Percentiles rank a stretch among this genome's conserved stretches.
These are phyloP conservation scores for Leptobrachium ailaonicum DNA, from an alignment of 2,113 vertebrate species.

Conservation along the genomic window DNA sequence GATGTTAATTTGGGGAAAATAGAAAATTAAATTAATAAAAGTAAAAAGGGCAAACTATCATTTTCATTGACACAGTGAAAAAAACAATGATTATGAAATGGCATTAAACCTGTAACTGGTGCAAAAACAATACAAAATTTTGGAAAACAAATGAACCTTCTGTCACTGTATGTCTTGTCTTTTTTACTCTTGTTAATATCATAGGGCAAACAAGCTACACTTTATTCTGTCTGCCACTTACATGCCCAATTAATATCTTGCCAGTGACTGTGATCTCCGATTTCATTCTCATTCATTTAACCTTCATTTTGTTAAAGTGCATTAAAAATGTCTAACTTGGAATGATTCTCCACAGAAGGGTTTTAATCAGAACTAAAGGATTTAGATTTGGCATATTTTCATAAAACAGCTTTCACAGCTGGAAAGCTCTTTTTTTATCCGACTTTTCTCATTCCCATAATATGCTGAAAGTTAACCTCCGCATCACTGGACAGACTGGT, in stretches of 20 bases:
- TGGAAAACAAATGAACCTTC: background rate
- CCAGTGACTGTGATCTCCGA: constrained; percentile 12
- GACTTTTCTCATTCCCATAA: constrained; percentile 1
- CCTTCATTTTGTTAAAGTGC: constrained; percentile 25
- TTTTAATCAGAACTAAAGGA: constrained; percentile 26
- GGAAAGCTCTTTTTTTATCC: constrained; percentile 5
- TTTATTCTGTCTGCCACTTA: background rate
- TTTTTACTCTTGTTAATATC: background rate
- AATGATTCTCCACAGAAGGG: background rate
- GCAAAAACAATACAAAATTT: background rate
- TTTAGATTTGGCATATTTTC: constrained; percentile 33
- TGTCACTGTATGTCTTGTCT: background rate
- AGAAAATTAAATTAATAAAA: too few species aligned
- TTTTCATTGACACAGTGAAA: background rate
- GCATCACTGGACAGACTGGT: constrained; percentile 9
- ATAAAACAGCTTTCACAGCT: constrained; percentile 22
- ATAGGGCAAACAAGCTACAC: background rate
- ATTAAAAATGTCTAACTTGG: constrained; percentile 16
- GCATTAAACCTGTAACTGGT: background rate
- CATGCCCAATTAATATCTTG: constrained; percentile 2
- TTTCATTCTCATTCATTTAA: constrained; percentile 25
- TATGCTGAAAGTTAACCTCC: constrained; percentile 21
- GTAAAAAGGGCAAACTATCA: too few species aligned
- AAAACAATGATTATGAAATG: too few species aligned
- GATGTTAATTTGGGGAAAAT: too few species aligned